A percentile compares a stretch with the other conserved stretches of the same genome.
phyloP scores from a whole-genome alignment of 2,888 invertebrate species.

The Atethmia centrago region DNA sequence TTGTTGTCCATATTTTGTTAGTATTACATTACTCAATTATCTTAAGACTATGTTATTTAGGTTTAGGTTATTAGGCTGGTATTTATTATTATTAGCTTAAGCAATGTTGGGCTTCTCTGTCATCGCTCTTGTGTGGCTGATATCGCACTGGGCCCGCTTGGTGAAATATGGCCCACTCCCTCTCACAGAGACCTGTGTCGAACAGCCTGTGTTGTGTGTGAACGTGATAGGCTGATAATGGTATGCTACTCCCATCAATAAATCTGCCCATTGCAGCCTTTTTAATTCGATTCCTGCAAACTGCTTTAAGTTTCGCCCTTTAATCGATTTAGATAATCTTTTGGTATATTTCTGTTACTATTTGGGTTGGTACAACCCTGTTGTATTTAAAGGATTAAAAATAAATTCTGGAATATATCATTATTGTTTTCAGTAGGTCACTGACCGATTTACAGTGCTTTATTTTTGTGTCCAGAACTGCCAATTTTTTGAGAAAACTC shows the following conservation, averaged over 20 bases:
- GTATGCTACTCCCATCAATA: no score
- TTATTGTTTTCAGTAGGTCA: background rate
- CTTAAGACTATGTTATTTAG: no score
- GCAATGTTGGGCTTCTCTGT: no score
- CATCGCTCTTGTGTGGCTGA: background rate
- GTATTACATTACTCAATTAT: no score
- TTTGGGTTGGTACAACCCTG: background rate
- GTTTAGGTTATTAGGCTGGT: no score
- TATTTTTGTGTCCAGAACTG: no score
- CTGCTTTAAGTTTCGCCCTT: constrained; percentile 19
- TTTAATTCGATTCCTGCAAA: constrained; percentile 59
- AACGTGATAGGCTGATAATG: background rate
- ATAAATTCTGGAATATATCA: no score
- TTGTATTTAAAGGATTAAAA: background rate
- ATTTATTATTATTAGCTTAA: background rate
- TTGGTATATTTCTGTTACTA: background rate
- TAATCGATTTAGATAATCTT: constrained; percentile 18
- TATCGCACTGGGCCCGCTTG: background rate
- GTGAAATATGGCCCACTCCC: background rate
- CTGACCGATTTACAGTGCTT: background rate
- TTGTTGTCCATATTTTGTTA: no score
- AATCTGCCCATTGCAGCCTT: no score
- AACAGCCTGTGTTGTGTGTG: no score
- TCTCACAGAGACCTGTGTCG: background rate
- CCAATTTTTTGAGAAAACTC: background rate